Base-by-base conservation (phyloP, 2,888 invertebrate genomes). In the Spodoptera littoralis region DNA sequence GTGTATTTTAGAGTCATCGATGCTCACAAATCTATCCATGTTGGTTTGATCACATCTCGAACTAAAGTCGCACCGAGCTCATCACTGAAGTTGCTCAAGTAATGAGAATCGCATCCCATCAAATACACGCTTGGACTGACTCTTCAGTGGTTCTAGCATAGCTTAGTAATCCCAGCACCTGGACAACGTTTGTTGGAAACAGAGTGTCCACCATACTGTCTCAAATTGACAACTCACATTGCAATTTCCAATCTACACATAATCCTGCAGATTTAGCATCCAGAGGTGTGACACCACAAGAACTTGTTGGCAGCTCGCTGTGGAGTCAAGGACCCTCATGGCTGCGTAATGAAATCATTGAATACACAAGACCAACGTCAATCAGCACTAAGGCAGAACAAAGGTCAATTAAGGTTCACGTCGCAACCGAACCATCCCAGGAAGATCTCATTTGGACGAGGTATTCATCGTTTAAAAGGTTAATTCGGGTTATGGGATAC, bases 311-410 rank as follows among this genome's bases (percentile, higher is more conserved):
- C 42, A 27, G 0, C 4, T 42, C 48, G 12, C 42, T 56, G 2
- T 48, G 56, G 48, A 43, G 13, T 42, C 42, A 48, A 27, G 56
- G 42, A 27, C 48, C 56, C 3, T 24, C 27, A 48, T 56, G 56
- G 56, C 48, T 56, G 11, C 24, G 18, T 42, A 9, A 56, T 13
- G 12, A 48, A 27, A 24, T 5, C 1, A 56, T 48, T 0, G 48
- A 47, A 24, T 47, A 47, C 12, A 12, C 12, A 11, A 48, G 47
- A 27, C 56, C 45, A 22, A 54, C 45, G 30, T 46, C 54, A 22
- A 54, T 46, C 45, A 9, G 9, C 0, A 54, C 30, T 8, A 46
- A 36, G 30, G 30, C 36, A 30, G 54, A 54, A 18, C 30, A 36
- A 54, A 36, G 45, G n/a, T 36, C 54, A 36, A 11, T 47, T 12